phyloP scores from a whole-genome alignment of 2,113 vertebrate genomes.

The Heloderma charlesbogerti region DNA sequence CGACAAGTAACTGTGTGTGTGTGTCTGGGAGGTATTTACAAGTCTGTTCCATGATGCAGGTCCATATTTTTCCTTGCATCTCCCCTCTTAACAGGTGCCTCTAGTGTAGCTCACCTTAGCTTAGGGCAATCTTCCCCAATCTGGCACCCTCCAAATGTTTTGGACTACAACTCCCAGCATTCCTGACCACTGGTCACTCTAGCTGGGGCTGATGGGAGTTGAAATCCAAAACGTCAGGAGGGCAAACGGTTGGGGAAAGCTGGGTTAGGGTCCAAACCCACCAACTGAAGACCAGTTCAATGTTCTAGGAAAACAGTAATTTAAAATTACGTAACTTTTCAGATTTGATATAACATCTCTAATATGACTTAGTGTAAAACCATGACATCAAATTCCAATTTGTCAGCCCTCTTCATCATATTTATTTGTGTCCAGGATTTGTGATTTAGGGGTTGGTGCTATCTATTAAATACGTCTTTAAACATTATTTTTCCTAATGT shows the following conservation, averaged over 20 bases:
- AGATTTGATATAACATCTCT: neutral
- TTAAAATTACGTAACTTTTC: neutral
- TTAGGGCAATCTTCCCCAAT: neutral
- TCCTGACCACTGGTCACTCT: neutral
- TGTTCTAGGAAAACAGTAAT: neutral
- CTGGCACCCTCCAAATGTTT: no score
- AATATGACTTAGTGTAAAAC: neutral
- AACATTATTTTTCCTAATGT: neutral
- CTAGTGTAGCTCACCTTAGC: neutral
- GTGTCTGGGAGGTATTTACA: neutral
- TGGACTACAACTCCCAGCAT: neutral
- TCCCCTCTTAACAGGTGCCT: neutral
- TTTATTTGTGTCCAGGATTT: neutral
- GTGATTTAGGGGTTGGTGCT: neutral
- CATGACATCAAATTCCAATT: neutral
- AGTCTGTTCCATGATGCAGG: neutral
- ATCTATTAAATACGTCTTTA: neutral
- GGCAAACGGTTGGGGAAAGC: neutral
- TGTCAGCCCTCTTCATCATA: neutral
- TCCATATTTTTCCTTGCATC: neutral
- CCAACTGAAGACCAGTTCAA: neutral
- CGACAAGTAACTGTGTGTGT: no score
- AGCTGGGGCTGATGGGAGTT: neutral
- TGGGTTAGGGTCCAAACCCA: neutral
- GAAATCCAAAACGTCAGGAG: neutral